These are phyloP conservation scores for Morinoia aosen DNA, from an alignment of 2,888 invertebrate species.

Conservation along the genomic window DNA sequence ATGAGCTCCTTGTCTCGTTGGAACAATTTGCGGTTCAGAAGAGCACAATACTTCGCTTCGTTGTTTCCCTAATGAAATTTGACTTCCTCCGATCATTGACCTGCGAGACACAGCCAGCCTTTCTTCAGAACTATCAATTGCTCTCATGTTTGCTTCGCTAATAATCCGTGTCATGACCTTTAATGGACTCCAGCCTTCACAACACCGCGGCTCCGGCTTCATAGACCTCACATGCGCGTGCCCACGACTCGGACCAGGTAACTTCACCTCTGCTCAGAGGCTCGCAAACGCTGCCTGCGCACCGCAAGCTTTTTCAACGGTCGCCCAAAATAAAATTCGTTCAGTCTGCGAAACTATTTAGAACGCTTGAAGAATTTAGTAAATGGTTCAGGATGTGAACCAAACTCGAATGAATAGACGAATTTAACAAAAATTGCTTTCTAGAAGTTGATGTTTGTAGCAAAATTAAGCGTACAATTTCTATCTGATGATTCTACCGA, in stretches of 20 bases:
- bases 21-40: constrained; percentile 44
- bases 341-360: not conserved
- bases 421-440: no score
- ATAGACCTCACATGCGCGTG: not conserved
- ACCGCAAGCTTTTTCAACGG: not conserved
- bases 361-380: no score
- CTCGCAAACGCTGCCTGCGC: not conserved
- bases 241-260: not conserved
- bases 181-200: not conserved
- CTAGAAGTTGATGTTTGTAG: no score
- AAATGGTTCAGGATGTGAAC: no score
- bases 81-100: constrained; percentile 41
- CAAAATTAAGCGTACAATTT: no score
- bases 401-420: no score
- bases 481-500: no score
- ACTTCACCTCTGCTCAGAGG: not conserved
- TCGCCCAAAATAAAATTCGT: not conserved
- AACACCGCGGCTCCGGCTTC: not conserved
- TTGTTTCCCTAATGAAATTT: constrained; percentile 43
- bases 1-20: constrained; percentile 23
- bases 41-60: not conserved
- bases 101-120: not conserved
- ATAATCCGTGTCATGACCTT: constrained; percentile 31
- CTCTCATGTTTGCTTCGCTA: not conserved
- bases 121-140: not conserved